phyloP scores from a whole-genome alignment of 2,888 invertebrate species.

The Helleia helle region DNA sequence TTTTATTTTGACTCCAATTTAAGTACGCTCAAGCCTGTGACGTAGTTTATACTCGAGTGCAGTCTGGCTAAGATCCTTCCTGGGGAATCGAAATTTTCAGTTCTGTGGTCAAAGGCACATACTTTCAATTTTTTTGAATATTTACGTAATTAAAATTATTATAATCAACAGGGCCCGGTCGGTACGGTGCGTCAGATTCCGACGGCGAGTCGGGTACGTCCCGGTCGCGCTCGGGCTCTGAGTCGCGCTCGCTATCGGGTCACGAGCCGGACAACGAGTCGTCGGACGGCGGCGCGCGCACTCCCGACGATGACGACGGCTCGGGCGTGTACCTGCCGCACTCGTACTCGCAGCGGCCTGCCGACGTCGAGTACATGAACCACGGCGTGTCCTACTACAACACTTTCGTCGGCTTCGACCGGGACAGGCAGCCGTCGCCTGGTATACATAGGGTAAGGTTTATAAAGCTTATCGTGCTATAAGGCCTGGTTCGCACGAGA shows the following conservation, averaged over 20 bases:
- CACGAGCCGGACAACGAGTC: slow-evolving; percentile 86
- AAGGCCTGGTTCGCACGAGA: too few relatives aligned
- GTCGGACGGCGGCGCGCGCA: slow-evolving; percentile 80
- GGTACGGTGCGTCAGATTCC: slow-evolving; percentile 72
- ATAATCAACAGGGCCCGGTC: slow-evolving; percentile 73
- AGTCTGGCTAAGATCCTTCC: too few relatives aligned
- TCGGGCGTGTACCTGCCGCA: slow-evolving; percentile 78
- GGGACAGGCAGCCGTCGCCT: slow-evolving; percentile 57
- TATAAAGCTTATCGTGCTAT: too few relatives aligned
- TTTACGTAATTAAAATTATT: too few relatives aligned
- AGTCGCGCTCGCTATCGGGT: slow-evolving; percentile 81
- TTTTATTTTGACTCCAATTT: too few relatives aligned
- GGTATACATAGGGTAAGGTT: slow-evolving; percentile 63
- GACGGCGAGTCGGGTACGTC: slow-evolving; percentile 81
- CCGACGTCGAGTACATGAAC: slow-evolving; percentile 64
- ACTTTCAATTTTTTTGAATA: too few relatives aligned
- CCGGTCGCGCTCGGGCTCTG: slow-evolving; percentile 61
- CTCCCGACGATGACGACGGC: slow-evolving; percentile 79
- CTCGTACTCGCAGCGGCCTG: slow-evolving; percentile 62
- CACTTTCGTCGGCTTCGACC: slow-evolving; percentile 73
- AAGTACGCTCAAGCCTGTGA: too few relatives aligned
- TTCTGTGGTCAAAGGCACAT: too few relatives aligned
- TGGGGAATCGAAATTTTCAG: too few relatives aligned
- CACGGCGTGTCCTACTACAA: slow-evolving; percentile 76
- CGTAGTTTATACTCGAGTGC: too few relatives aligned